Base-by-base conservation (phyloP, 1,140 invertebrate species). In the Scaptomyza pallida region DNA sequence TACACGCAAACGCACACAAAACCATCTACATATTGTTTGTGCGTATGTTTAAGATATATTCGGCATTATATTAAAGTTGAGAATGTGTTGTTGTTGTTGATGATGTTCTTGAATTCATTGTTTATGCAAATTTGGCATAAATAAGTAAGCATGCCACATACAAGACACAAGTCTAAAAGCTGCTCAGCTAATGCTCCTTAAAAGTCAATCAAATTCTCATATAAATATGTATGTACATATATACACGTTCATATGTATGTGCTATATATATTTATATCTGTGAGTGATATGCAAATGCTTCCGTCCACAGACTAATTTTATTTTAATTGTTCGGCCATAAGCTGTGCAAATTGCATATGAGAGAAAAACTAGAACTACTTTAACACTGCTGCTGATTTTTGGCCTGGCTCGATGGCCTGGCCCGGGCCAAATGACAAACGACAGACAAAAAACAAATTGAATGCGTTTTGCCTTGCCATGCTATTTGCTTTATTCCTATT, bases 41-140 rank as follows among this genome's bases (percentile, higher is more conserved):
- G 13, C 4, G 4, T 43, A 10, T 16, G 21, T 15, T 5, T 41
- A 8, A 30, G 44, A 57, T 30, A 17, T 45, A 44, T 44, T 8
- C 41, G 55, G 48, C 63, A 63, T 70, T 51, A 72, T 70, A 59
- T 79, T 56, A 17, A 44, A 17, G 17, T 48, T 12, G 21, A 45
- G 56, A 60, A 61, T 54, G 37, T 63, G 69, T 71, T 77, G 54
- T 55, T 65, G 5, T 10, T 30, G 26, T 30, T 30, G 26, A 30
- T 9, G 45, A 10, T 73, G 33, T 67, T 23, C 54, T 57, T 26
- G 56, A 51, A 82, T 72, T 72, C 75, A 83, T 78, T 83, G 75
- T 85, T 83, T 72, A 83, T 83, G 75, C 57, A 78, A 78, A 83
- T 62, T 83, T 68, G 50, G 71, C 61, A 79, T 79, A 85, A 75